A percentile compares a stretch with the other conserved stretches of the same genome.
These are phyloP conservation scores for Stenotaenia linearis DNA, from an alignment of 2,888 invertebrate genomes.

Conservation along the genomic window DNA sequence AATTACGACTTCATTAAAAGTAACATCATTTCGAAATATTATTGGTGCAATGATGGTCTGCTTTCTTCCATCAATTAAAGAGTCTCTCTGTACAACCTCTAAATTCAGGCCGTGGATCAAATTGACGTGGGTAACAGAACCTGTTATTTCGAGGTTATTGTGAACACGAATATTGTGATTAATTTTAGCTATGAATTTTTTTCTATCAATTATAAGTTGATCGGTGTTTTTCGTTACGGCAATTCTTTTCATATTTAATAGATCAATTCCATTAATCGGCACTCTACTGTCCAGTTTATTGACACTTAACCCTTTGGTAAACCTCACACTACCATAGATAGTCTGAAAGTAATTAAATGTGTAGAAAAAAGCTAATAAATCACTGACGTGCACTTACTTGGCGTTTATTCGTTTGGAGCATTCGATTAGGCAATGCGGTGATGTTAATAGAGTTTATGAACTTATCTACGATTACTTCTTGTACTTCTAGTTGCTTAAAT, in stretches of 20 bases:
- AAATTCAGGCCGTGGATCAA: not conserved
- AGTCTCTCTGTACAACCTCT: not conserved
- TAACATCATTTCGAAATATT: not conserved
- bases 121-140: not conserved
- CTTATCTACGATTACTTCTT: not conserved
- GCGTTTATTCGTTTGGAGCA: not conserved
- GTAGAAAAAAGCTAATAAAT: no score
- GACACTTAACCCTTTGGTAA: not conserved
- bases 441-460: not conserved
- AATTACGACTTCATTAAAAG: not conserved
- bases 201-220: not conserved
- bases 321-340: not conserved
- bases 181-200: not conserved
- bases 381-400: no score
- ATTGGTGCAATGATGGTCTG: not conserved
- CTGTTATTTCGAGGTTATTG: not conserved
- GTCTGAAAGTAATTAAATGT: not conserved
- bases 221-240: not conserved
- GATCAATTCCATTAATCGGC: not conserved
- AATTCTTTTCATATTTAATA: not conserved
- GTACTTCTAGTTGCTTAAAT: not conserved
- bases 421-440: not conserved
- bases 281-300: not conserved
- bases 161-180: not conserved
- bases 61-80: not conserved